phyloP scores from a whole-genome alignment of 2,888 invertebrate genomes.

The Diploptera punctata region DNA sequence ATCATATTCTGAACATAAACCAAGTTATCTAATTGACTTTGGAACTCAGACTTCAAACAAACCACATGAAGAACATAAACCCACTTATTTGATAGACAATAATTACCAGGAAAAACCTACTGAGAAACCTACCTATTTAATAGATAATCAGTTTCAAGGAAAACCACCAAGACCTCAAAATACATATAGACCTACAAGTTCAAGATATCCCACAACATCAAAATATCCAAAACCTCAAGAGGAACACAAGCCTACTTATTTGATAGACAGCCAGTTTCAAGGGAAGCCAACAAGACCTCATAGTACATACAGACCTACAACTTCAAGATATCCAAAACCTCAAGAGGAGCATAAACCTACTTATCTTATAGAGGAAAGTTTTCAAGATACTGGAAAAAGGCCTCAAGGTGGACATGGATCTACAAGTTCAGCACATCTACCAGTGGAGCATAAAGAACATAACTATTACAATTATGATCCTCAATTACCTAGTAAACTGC shows the following conservation, averaged over 20 bases:
- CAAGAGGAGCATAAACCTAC: constrained; percentile 18
- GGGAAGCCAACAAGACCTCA: not conserved
- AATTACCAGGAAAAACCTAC: too few relatives aligned
- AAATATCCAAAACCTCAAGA: constrained; percentile 21
- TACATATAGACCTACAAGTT: too few relatives aligned
- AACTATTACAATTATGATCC: not conserved
- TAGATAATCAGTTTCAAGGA: too few relatives aligned
- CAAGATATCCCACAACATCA: too few relatives aligned
- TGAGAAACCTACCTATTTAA: too few relatives aligned
- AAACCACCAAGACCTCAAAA: not conserved
- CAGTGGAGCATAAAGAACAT: not conserved
- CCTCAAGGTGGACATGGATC: not conserved
- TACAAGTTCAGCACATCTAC: not conserved
- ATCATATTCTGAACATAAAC: constrained; percentile 3
- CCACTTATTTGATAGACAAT: constrained; percentile 20
- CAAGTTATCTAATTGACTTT: constrained; percentile 9
- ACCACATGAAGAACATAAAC: not conserved
- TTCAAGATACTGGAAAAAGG: constrained; percentile 19
- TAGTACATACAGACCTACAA: too few relatives aligned
- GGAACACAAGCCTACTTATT: constrained; percentile 16
- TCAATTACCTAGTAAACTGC: not conserved
- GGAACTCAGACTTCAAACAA: not conserved
- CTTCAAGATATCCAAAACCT: constrained; percentile 12
- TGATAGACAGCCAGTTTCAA: constrained; percentile 29
- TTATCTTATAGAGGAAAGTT: constrained; percentile 24